phyloP scores from a whole-genome alignment of 2,113 vertebrate species.

The Leucopsar rothschildi region DNA sequence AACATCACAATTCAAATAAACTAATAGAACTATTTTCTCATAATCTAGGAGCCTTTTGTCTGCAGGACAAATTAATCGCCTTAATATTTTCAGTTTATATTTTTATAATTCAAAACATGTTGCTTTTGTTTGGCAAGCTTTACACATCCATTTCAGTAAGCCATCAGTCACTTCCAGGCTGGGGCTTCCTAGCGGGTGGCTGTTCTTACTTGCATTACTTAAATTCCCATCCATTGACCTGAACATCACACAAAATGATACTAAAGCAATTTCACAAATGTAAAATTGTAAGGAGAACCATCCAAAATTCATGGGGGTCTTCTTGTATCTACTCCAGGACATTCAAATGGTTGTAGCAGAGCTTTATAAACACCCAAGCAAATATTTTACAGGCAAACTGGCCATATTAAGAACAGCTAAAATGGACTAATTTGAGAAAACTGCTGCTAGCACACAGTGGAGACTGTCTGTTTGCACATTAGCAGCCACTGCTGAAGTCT shows the following conservation, averaged over 20 bases:
- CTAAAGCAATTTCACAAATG: neutral
- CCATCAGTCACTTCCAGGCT: neutral
- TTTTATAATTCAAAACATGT: slow-evolving; percentile 16
- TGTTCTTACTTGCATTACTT: neutral
- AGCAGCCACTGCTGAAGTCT: neutral
- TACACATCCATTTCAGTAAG: neutral
- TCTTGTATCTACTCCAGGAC: neutral
- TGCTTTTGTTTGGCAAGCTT: slow-evolving; percentile 5
- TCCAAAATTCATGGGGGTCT: neutral
- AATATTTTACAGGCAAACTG: neutral
- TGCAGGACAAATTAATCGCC: neutral
- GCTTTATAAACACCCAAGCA: neutral
- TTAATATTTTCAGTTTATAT: neutral
- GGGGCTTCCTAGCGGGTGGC: neutral
- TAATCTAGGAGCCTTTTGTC: neutral
- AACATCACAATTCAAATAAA: neutral
- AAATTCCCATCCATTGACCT: neutral
- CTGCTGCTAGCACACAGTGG: neutral
- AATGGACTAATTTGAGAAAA: neutral
- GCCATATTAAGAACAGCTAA: neutral
- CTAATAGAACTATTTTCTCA: neutral
- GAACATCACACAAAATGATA: neutral
- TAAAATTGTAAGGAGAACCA: neutral
- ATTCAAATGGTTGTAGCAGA: neutral
- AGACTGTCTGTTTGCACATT: neutral